Evolutionary conservation across 2,113 vertebrate species (phyloP).

Genomic region (Campylorhamphus procurvoides): DNA sequence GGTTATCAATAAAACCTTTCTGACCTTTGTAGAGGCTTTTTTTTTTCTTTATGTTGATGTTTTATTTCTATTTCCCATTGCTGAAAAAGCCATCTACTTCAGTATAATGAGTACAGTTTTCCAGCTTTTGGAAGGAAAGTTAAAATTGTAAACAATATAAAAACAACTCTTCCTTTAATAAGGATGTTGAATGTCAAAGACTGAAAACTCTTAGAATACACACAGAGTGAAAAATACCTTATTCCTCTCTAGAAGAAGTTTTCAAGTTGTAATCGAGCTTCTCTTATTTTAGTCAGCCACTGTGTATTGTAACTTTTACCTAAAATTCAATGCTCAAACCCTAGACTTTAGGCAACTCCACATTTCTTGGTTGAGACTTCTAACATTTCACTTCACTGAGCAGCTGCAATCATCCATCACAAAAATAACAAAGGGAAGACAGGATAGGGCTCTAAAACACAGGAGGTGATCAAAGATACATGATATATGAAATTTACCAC

Average conservation of each 20-base stretch:
- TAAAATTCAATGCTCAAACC: neutral
- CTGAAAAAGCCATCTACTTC: neutral
- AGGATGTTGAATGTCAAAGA: neutral
- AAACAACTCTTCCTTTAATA: neutral
- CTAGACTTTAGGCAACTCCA: neutral
- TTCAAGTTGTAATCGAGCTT: neutral
- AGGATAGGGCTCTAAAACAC: neutral
- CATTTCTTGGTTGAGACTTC: neutral
- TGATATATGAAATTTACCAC: neutral
- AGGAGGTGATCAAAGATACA: neutral
- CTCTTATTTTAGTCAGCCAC: neutral
- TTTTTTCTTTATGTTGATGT: neutral
- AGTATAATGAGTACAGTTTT: neutral
- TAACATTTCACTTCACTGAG: neutral
- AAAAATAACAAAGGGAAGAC: constrained; percentile 1
- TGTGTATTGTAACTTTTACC: neutral
- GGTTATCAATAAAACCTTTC: neutral
- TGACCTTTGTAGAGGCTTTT: neutral
- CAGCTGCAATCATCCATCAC: neutral
- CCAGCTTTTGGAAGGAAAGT: neutral
- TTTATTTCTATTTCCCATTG: neutral
- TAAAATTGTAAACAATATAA: neutral
- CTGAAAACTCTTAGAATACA: neutral
- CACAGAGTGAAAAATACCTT: neutral
- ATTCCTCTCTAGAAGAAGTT: neutral